Base-by-base conservation (phyloP, 1,140 invertebrate species). In the Metopolophium dirhodum region DNA sequence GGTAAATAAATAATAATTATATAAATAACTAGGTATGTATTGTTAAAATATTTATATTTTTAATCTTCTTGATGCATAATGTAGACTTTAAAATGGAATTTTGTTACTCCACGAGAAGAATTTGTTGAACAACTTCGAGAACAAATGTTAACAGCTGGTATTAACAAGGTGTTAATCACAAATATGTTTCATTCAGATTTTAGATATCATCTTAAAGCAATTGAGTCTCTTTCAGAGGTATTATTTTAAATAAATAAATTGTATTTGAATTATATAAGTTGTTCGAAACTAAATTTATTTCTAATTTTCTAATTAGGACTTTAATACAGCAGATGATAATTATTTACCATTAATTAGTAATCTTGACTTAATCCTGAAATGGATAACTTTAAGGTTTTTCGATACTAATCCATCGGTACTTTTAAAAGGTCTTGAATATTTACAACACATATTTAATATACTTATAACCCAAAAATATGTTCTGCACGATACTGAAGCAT, bases 351-450 rank as follows among this genome's bases (percentile, higher is more conserved):
- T 99, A 45, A 96, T 98, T 51, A 97, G 97, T 26, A 99, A 99
- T 96, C 96, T 99, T 91, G 99, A 99, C 96, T 96, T 99, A 83
- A 97, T 99, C 93, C 96, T 99, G 26, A 99, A 99, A 95, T 99
- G 99, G 99, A 95, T 99, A 94, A 99, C 99, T 0, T 95, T 99
- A 26, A 96, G 99, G 94, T 99, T 99, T 95, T 99, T 99, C 94
- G 99, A 99, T 96, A 99, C 99, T 26, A 99, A 99, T 96, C 99
- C 99, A 41, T 99, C 98, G 41, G 99, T 99, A 54, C 96, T 99
- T 54, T 96, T 99, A 90, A 99, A 99, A 96, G 98, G 98, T 88
- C 95, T 99, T 89, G 99, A 99, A 94, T 99, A 99, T 95, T 95
- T 99, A 18, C 96, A 97, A 93, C 95, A 96, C 61, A 97, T 99